Base-by-base conservation (phyloP, 2,797 vertebrate genomes). In the Botia kubotai region DNA sequence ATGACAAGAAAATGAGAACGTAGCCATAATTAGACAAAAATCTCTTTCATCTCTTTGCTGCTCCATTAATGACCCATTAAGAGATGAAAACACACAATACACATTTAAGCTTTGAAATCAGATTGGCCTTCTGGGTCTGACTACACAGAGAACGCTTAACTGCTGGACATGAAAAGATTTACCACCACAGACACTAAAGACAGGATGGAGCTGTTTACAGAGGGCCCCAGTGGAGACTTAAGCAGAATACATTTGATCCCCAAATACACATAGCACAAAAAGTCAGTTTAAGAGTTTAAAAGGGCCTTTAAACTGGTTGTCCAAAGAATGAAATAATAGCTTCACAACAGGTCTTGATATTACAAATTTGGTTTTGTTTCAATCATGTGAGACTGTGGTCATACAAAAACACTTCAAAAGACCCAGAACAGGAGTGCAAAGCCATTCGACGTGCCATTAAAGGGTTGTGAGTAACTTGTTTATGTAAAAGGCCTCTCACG, bases 381-480 rank as follows among this genome's bases (percentile, higher is more conserved):
- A 26, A 26, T 0, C 13, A 26, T 60, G 4, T 26, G 12, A 60
- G 12, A 1, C 10, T 60, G 29, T 55, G 23, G 23, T 7, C 13
- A 14, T 52, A 50, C 75, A 70, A 78, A 74, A 10, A 66, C 60
- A 62, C 17, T 46, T 46, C 57, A 71, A 26, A 69, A 75, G 21
- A 62, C 14, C 19, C 53, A 48, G 19, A 83, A 86, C 62, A 70
- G 58, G 26, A 62, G 77, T 70, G 33, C 65, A 74, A 77, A 77
- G 76, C 69, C 75, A 57, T 68, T 79, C 26, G 4, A 71, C 65
- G 46, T 75, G 50, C 71, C 63, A 77, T 75, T 57, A 72, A 67
- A 78, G 29, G 23, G 19, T 57, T 75, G 74, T 77, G 82, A 75
- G 26, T 74, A 79, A 77, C 71, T 72, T 85, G 87, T 89, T 89